phyloP scores from a whole-genome alignment of 2,113 vertebrate species.

The Microtus montanus region DNA sequence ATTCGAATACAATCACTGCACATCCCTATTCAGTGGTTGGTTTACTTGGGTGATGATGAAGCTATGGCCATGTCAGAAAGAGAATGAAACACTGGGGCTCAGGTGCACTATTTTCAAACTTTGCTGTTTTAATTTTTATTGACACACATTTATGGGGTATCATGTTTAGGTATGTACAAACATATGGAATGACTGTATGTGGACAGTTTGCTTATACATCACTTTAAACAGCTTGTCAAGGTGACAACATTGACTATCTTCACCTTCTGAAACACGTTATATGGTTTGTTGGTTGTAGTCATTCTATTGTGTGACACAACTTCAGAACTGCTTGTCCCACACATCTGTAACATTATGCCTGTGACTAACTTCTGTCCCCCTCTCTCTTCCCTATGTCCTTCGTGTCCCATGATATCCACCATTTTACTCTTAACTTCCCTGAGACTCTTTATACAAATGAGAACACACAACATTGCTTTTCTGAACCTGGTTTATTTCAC shows the following conservation, averaged over 20 bases:
- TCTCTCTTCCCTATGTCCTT: not conserved
- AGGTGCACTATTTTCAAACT: fast-evolving
- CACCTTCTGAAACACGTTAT: not conserved
- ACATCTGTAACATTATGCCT: no score
- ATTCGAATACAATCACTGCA: no score
- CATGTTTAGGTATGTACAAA: not conserved
- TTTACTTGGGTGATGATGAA: fast-evolving
- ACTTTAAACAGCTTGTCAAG: not conserved
- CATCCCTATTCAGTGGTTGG: no score
- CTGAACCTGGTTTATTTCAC: not conserved
- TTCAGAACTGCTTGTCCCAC: not conserved
- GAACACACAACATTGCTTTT: not conserved
- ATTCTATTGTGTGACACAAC: no score
- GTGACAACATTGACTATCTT: not conserved
- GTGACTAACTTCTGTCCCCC: not conserved
- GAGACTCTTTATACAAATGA: no score
- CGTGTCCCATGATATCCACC: no score
- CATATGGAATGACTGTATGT: not conserved
- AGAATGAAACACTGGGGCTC: fast-evolving
- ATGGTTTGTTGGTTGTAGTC: not conserved
- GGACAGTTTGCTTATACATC: not conserved
- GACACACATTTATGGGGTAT: not conserved
- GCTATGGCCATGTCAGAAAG: fast-evolving
- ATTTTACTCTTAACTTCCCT: not conserved
- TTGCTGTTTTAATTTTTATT: not conserved